These are phyloP conservation scores for Listronotus oregonensis DNA, from an alignment of 1,140 invertebrate species.

Conservation along the genomic window DNA sequence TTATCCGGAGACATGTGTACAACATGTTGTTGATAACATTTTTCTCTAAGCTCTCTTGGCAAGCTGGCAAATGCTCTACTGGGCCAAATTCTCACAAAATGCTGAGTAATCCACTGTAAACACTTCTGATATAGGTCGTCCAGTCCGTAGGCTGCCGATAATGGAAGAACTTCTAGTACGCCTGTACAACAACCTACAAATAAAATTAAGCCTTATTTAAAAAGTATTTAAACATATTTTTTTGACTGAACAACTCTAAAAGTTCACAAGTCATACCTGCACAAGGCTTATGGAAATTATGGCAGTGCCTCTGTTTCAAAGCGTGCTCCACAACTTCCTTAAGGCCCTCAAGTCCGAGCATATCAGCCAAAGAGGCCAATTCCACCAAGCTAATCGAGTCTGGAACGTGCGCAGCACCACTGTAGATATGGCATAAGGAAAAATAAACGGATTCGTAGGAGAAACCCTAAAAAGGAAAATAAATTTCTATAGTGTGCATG, in stretches of 20 bases:
- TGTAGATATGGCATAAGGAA: conserved; percentile 89
- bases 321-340: conserved; percentile 88
- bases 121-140: conserved; percentile 86
- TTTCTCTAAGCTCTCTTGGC: conserved; percentile 78
- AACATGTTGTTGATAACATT: conserved; percentile 81
- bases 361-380: conserved; percentile 83
- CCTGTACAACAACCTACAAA: conserved; percentile 50
- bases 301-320: conserved; percentile 87
- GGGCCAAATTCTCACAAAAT: conserved; percentile 85
- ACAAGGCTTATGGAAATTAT: conserved; percentile 83
- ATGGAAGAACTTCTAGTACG: conserved; percentile 80
- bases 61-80: conserved; percentile 82
- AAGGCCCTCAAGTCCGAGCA: conserved; percentile 84
- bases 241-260: no score
- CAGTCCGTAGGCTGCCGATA: conserved; percentile 82
- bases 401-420: conserved; percentile 82
- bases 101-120: conserved; percentile 81
- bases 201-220: no score
- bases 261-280: conserved; percentile 33
- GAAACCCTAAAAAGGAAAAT: conserved; percentile 71
- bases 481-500: no score
- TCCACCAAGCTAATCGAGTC: conserved; percentile 85
- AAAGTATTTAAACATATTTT: no score
- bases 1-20: conserved; percentile 67
- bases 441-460: conserved; percentile 85